Base-by-base conservation (phyloP, 2,888 invertebrate genomes). In the Caenorhabditis panamensis region DNA sequence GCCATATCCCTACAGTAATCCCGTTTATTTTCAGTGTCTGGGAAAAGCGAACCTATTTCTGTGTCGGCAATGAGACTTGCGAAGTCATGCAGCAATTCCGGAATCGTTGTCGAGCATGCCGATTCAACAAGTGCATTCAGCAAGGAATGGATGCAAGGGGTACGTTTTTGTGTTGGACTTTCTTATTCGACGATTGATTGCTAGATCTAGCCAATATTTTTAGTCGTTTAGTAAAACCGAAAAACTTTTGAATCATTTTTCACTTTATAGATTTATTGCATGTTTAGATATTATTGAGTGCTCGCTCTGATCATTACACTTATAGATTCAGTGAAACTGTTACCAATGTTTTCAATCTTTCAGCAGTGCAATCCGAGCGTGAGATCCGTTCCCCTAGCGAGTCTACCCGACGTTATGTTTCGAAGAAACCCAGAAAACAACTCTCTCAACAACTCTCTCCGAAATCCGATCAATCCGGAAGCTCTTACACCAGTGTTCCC, bases 361-460 rank as follows among this genome's bases (percentile, higher is more conserved):
- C 75, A 85, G 86, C 84, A 2, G 86, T 86, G 22, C 86, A 86
- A 79, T 83, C 83, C 6, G 84, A 86, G 49, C 69, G 86, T 24
- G 82, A 86, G 59, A 79, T 56, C 36, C 62, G 62, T 5, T 22
- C 61, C 9, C 66, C 66, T 1, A 37, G 31, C 1, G 49, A 41
- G 41, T 13, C 8, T 41, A 6, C 9, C 2, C 51, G 49, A 20
- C 13, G 53, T 22, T 22, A 22, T n/a, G 37, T 37, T 37, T 16
- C 16, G 28, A 56, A 56, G 44, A 31, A 36, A 18, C n/a, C n/a
- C 36, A 36, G 28, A 64, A 54, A n/a, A 41, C 37, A 41, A 66
- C 37, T 18, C 16, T 53, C 1, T 51, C 58, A n/a, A 47, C 28
- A 0, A 22, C 58, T 8, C 18, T 44, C 0, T 41, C 73, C 6